Conservation (phyloP, 2,888 invertebrate species). For the Eudemis profundana region DNA sequence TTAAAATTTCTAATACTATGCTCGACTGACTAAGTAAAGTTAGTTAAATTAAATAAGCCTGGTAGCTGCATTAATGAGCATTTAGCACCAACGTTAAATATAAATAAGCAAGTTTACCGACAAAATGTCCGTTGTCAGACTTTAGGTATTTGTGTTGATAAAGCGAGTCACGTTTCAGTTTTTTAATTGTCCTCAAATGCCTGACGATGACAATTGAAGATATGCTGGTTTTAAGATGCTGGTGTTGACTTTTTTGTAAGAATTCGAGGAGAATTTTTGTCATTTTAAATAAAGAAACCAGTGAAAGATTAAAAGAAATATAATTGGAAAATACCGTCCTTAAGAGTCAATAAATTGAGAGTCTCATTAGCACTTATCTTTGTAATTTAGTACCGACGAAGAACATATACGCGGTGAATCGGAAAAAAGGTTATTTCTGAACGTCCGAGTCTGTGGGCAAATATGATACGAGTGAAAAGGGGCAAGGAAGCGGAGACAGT, state of each 20-base stretch:
- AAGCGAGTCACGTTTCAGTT: constrained; percentile 33
- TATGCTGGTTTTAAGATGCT: constrained; percentile 9
- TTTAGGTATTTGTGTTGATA: constrained; percentile 27
- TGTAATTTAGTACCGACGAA: not conserved
- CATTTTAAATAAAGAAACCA: not conserved
- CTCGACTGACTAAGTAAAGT: constrained; percentile 29
- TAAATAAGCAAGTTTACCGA: constrained; percentile 21
- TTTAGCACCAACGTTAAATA: constrained; percentile 24
- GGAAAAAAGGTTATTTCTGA: not conserved
- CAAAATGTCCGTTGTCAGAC: constrained; percentile 20
- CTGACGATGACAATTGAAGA: constrained; percentile 12
- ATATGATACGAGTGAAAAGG: not conserved
- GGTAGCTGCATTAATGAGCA: constrained; percentile 23
- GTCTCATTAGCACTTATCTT: not conserved
- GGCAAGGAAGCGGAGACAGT: not conserved
- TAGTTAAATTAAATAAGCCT: constrained; percentile 30
- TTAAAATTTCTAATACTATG: constrained; percentile 33
- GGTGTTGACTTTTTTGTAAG: not conserved
- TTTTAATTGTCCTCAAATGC: constrained; percentile 21
- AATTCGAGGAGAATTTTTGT: not conserved
- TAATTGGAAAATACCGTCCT: not conserved
- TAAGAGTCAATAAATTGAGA: not conserved
- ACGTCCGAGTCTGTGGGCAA: not conserved
- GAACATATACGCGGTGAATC: constrained; percentile 6
- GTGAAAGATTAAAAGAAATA: not conserved